Conservation (phyloP, 2,888 invertebrate genomes). For the Lucinisca nassula region DNA sequence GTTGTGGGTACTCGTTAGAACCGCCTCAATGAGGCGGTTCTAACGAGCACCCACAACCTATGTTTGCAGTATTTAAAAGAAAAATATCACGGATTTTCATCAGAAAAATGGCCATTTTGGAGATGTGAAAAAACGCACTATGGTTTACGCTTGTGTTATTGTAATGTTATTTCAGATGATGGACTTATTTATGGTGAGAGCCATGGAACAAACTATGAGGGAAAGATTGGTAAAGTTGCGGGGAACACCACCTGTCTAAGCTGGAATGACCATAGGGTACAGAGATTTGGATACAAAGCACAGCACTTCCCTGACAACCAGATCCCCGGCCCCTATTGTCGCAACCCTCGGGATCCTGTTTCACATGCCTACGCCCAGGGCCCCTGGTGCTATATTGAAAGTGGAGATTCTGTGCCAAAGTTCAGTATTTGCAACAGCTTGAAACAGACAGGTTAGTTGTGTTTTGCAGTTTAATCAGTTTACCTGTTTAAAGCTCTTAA, state of each 20-base stretch:
- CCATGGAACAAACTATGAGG: slow-evolving; percentile 68
- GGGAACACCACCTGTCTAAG: slow-evolving; percentile 46
- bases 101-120: too few relatives aligned
- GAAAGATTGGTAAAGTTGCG: slow-evolving; percentile 56
- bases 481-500: too few relatives aligned
- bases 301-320: slow-evolving; percentile 57
- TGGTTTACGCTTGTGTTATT: too few relatives aligned
- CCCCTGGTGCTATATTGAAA: slow-evolving; percentile 64
- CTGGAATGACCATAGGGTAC: slow-evolving; percentile 67
- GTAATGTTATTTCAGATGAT: slow-evolving; percentile 53
- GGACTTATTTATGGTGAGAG: slow-evolving; percentile 69
- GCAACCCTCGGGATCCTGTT: slow-evolving; percentile 53
- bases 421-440: slow-evolving; percentile 41
- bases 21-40: too few relatives aligned
- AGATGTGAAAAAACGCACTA: too few relatives aligned
- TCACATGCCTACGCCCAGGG: slow-evolving; percentile 9
- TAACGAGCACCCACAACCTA: too few relatives aligned
- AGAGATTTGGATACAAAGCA: neutral
- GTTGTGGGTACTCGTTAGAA: too few relatives aligned
- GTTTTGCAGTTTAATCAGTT: too few relatives aligned
- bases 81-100: too few relatives aligned
- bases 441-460: slow-evolving; percentile 40
- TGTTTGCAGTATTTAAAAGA: too few relatives aligned
- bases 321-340: slow-evolving; percentile 70
- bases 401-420: neutral